Evolutionary conservation across 2,113 vertebrate species (phyloP).

Genomic region (Oncorhynchus mykiss): DNA sequence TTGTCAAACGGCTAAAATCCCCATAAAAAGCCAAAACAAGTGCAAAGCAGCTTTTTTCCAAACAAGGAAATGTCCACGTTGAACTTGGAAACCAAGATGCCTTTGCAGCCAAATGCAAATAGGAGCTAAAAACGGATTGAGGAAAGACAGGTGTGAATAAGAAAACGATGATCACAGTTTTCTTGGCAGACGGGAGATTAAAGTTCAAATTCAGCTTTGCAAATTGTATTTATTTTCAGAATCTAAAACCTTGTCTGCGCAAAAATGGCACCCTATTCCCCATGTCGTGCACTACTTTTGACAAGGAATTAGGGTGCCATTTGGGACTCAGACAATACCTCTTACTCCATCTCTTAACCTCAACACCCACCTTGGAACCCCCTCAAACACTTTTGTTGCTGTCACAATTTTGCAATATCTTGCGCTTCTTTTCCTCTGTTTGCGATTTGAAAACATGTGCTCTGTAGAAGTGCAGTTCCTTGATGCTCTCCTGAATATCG

Average conservation of each 20-base stretch:
- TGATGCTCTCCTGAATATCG: conserved; percentile 95
- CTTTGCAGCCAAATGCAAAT: not conserved
- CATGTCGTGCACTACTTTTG: too few relatives aligned
- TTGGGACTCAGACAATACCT: too few relatives aligned
- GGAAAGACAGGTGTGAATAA: not conserved
- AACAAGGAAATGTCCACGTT: not conserved
- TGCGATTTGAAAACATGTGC: conserved; percentile 84
- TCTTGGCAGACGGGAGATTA: not conserved
- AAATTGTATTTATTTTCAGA: not conserved
- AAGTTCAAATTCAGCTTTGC: not conserved
- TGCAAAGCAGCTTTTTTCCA: not conserved
- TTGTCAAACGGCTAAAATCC: not conserved
- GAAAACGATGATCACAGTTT: not conserved
- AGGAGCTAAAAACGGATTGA: not conserved
- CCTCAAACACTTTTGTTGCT: conserved; percentile 61
- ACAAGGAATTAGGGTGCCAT: too few relatives aligned
- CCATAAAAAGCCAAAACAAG: not conserved
- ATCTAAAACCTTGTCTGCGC: not conserved
- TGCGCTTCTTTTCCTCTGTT: conserved; percentile 80
- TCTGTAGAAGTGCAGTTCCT: conserved; percentile 93
- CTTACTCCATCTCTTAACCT: not conserved
- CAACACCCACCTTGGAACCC: too few relatives aligned
- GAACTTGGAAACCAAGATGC: not conserved
- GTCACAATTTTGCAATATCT: conserved; percentile 80
- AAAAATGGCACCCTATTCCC: too few relatives aligned